Conservation (phyloP, 92 coral and sea anemone genomes). For the Phenganax subtilis region DNA sequence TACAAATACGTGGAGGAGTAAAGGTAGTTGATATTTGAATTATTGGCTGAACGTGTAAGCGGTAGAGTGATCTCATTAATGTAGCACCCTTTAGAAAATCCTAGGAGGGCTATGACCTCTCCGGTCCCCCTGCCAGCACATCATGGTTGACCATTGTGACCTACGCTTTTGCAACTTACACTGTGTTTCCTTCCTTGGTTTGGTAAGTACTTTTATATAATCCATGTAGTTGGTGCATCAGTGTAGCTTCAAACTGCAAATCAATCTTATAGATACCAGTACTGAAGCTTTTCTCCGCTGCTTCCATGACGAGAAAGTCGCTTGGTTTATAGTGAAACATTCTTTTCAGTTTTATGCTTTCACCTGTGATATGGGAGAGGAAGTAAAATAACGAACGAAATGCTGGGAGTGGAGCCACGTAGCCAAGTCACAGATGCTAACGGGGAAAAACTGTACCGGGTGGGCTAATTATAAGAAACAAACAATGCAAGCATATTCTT, state of each 20-base stretch:
- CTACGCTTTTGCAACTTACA: constrained; percentile 48
- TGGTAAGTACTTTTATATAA: constrained; percentile 62
- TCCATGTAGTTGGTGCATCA: constrained; percentile 56
- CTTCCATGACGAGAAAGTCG: constrained; percentile 57
- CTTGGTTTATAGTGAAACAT: constrained; percentile 61
- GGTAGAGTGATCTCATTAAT: no score
- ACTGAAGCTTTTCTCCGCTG: constrained; percentile 42
- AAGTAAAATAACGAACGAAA: background rate
- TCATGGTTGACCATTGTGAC: no score
- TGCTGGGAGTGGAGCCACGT: background rate
- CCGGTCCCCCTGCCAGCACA: no score
- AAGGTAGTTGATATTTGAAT: no score
- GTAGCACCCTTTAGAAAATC: no score
- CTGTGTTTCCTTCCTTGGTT: constrained; percentile 47
- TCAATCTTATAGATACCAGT: constrained; percentile 47
- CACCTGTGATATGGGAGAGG: background rate
- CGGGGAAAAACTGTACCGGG: no score
- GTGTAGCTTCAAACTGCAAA: constrained; percentile 53
- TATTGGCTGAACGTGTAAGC: no score
- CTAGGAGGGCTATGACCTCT: no score
- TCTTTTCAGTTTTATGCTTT: background rate
- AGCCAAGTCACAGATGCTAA: background rate
- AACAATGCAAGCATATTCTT: no score
- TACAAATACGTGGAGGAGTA: no score
- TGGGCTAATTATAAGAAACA: no score